Conservation (phyloP, 2,113 vertebrate species). For the Emydura subglobosa region DNA sequence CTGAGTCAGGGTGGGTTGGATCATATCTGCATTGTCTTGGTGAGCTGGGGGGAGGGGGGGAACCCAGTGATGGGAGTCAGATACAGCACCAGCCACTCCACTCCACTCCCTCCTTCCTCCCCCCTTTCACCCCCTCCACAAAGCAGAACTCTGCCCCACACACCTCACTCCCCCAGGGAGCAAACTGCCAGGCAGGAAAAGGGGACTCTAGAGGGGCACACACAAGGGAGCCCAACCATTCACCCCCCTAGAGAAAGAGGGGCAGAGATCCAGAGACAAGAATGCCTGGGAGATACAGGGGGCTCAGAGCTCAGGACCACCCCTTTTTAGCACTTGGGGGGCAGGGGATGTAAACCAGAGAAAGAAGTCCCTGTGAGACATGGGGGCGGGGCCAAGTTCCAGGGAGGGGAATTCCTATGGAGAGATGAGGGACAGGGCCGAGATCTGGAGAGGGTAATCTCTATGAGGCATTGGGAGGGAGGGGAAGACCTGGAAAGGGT, state of each 20-base stretch:
- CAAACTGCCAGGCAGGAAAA: background rate
- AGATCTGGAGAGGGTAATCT: background rate
- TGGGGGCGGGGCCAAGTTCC: too few species aligned
- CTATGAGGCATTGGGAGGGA: background rate
- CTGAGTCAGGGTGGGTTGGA: background rate
- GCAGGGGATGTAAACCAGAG: background rate
- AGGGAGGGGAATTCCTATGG: background rate
- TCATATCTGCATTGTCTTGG: background rate
- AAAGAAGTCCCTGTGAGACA: background rate
- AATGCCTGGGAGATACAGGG: background rate
- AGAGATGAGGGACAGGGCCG: too few species aligned
- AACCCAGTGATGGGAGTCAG: background rate
- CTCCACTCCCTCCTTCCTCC: too few species aligned
- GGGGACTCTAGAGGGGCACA: background rate
- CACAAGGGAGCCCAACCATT: background rate
- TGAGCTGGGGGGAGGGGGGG: background rate
- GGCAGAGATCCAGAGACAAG: background rate
- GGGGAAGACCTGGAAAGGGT: background rate
- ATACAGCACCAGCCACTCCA: background rate
- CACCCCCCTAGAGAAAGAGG: background rate
- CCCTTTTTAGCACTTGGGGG: background rate
- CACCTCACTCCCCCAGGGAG: background rate
- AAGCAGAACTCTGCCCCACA: background rate
- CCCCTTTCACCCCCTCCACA: background rate
- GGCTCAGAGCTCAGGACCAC: background rate